A percentile compares a stretch with the other conserved stretches of the same genome.
phyloP scores from a whole-genome alignment of 2,797 vertebrate species.

The Trematomus bernacchii region DNA sequence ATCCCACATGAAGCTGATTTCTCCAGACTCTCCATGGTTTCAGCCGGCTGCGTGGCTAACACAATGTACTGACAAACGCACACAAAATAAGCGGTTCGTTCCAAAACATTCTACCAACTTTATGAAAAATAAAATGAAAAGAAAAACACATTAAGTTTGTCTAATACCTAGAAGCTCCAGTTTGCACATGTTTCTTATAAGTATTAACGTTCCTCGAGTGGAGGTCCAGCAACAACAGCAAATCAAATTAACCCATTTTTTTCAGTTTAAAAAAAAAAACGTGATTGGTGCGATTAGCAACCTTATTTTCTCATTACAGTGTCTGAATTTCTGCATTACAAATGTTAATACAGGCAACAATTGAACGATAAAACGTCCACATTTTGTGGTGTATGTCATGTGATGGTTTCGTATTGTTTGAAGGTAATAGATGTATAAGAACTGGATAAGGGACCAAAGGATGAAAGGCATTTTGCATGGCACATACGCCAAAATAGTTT shows the following conservation, averaged over 20 bases:
- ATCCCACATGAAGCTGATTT: conserved; percentile 5
- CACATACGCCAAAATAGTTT: no score
- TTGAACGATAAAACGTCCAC: not conserved
- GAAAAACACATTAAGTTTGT: conserved; percentile 3
- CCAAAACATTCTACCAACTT: conserved; percentile 6
- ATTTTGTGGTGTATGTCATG: not conserved
- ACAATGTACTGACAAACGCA: not conserved
- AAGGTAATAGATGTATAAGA: not conserved
- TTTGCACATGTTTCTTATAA: conserved; percentile 17
- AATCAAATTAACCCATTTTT: not conserved
- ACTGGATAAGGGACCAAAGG: no score
- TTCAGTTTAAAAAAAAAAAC: not conserved
- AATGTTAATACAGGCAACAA: not conserved
- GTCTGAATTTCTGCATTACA: not conserved
- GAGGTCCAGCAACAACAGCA: not conserved
- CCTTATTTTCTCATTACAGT: not conserved
- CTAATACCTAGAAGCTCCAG: conserved; percentile 5
- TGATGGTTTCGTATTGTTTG: not conserved
- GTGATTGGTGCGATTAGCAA: not conserved
- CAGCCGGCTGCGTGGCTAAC: not conserved
- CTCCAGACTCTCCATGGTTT: not conserved
- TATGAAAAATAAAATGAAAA: conserved; percentile 3
- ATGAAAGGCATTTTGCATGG: no score
- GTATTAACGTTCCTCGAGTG: not conserved
- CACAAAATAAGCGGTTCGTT: not conserved